Base-by-base conservation (phyloP, 2,888 invertebrate species). In the Caenorhabditis drosophilae region DNA sequence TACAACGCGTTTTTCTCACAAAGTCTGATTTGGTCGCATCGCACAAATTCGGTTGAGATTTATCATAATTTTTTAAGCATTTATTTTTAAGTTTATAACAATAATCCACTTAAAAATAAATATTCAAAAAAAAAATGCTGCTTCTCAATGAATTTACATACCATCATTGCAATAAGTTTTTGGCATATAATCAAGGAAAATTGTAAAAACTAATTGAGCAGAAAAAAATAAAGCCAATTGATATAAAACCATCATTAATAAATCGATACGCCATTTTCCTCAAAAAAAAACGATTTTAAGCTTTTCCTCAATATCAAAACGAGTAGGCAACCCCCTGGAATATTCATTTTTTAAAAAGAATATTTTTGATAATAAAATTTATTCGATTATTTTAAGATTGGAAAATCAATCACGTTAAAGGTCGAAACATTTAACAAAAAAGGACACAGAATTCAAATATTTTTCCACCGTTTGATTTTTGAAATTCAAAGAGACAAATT, bases 181-280 rank as follows among this genome's bases (percentile, higher is more conserved):
- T 4, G 63, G 63, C 63, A 63, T 58, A 35, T 54, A 63, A 45
- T 63, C 63, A 3, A 63, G 54, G 25, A 63, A 63, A 25, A 58
- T 63, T 22, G 52, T 52, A 31, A 63, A 63, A 6, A 63, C 36
- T 9, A 63, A 16, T 54, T 63, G 63, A 46, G 63, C 58, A 16
- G 63, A 49, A 16, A 63, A 63, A 42, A 63, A 63, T 12, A 63
- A 54, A 38, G 63, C 50, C 50, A 58, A 46, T 41, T 63, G 63
- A 31, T 63, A 63, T 4, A 63, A 47, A 2, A 20, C 25, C 63
- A 63, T 63, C 7, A 63, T 49, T 27, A 40, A 23, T 4, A 50
- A 38, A 40, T 63, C 63, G 27, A 63, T 46, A 22, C 63, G 44
- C 63, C 63, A 63, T 57, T 49, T 48, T 47, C 58, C 63, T 26